Evolutionary conservation across 2,888 invertebrate species (phyloP).

Genomic region (Pristionchus exspectatus): DNA sequence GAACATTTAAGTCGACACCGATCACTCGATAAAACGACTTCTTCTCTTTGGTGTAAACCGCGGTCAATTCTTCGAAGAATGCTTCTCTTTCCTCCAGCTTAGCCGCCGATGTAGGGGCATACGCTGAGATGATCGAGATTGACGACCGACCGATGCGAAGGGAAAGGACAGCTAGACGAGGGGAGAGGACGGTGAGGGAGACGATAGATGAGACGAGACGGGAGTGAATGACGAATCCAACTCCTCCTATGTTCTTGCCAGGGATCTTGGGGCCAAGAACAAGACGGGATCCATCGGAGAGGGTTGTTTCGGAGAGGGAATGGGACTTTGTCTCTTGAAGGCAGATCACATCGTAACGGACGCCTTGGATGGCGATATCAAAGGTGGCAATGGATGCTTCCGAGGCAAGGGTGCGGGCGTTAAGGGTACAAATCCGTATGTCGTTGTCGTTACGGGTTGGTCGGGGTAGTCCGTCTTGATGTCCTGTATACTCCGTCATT

Average conservation of each 20-base stretch:
- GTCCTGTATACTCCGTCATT: slow-evolving; percentile 27
- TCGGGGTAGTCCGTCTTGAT: background rate
- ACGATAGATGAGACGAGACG: slow-evolving; percentile 14
- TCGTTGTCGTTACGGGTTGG: background rate
- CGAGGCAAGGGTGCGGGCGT: slow-evolving; percentile 15
- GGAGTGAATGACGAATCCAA: slow-evolving; percentile 35
- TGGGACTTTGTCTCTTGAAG: slow-evolving; percentile 45
- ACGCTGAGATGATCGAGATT: background rate
- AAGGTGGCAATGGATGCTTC: background rate
- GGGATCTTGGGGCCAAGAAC: slow-evolving; percentile 5
- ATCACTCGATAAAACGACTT: background rate
- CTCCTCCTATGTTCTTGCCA: slow-evolving; percentile 32
- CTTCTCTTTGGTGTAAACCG: slow-evolving; percentile 7
- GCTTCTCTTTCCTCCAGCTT: background rate
- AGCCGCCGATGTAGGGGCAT: background rate
- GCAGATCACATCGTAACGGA: slow-evolving; percentile 10
- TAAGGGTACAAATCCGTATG: slow-evolving; percentile 5
- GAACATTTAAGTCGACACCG: background rate
- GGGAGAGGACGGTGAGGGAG: slow-evolving; percentile 6
- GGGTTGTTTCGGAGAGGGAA: background rate
- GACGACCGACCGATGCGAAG: slow-evolving; percentile 5
- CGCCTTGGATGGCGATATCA: background rate
- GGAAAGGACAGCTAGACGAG: slow-evolving; percentile 18
- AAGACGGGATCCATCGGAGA: background rate
- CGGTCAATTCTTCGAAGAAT: slow-evolving; percentile 8